Base-by-base conservation (phyloP, 2,797 vertebrate genomes). In the Vireo griseus region DNA sequence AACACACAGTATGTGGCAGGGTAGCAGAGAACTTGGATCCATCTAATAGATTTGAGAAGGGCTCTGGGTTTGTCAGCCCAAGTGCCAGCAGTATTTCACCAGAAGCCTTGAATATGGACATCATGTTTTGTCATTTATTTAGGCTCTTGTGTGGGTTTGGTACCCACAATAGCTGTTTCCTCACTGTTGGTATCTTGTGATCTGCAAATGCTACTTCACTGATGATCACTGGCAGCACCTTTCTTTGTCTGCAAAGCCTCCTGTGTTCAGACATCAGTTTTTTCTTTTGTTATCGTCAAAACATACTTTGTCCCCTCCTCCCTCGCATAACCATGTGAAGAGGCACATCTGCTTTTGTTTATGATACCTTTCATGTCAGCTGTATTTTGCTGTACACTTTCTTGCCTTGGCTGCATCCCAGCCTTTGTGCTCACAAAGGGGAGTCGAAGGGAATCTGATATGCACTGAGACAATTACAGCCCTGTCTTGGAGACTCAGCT, bases 291-390 rank as follows among this genome's bases (percentile, higher is more conserved):
- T 83, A 24, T 47, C 90, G 29, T 59, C 5, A 7, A 88, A 79
- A 84, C 3, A 25, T 9, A 37, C 31, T 94, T 80, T 75, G 13
- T 20, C 80, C 77, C 19, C 11, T 40, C 16, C 28, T 77, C 50
- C 15, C 68, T 88, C 73, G 40, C 11, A 29, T 72, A 52, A 40
- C 63, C 74, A 29, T 26, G 24, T 82, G 40, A 84, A 86, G 52
- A 91, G 45, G 39, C 81, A 81, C 81, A 89, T 91, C 83, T 94
- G 83, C 26, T 91, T 95, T 88, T 87, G 45, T 92, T 95, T 94
- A 62, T 94, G 81, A 67, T 72, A 39, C 37, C 47, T 33, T 67
- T 90, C 68, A 39, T 50, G 54, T 92, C 87, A 93, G 73, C 62
- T 91, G 63, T 77, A 45, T 82, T 92, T 93, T 84, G 47, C 52